Percentiles rank a stretch among this genome's conserved stretches.
Evolutionary conservation across 2,113 vertebrate genomes (phyloP).

Genomic region (Cavia aperea): DNA sequence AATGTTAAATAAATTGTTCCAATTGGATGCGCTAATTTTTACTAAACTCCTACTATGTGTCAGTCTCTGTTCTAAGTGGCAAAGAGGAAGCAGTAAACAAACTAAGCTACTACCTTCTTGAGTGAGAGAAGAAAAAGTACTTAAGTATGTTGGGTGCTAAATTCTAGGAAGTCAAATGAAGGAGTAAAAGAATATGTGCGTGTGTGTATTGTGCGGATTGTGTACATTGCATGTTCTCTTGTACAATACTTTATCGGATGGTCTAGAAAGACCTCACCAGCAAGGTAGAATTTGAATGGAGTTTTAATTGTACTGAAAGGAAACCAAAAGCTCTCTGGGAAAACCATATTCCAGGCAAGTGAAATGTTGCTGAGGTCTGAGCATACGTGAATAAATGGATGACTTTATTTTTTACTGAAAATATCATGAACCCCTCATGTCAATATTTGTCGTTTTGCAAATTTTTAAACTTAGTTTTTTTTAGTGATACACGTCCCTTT

Average conservation of each 20-base stretch:
- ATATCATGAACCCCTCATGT: neutral
- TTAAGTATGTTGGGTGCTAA: neutral
- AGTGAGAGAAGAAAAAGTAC: neutral
- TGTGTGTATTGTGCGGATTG: neutral
- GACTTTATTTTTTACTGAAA: neutral
- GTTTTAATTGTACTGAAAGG: neutral
- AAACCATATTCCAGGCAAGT: neutral
- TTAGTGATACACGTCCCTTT: neutral
- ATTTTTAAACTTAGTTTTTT: conserved; percentile 6
- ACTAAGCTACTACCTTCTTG: neutral
- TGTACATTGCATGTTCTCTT: neutral
- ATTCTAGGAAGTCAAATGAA: neutral
- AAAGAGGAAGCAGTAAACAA: neutral
- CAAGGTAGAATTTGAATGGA: neutral
- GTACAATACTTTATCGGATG: neutral
- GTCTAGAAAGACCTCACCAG: neutral
- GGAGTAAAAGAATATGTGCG: neutral
- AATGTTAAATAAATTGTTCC: neutral
- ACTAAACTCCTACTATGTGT: neutral
- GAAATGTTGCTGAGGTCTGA: neutral
- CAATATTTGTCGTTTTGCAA: neutral
- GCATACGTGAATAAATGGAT: neutral
- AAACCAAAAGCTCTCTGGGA: neutral
- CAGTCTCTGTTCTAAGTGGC: neutral
- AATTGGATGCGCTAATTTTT: neutral